phyloP scores from a whole-genome alignment of 2,797 vertebrate genomes.

The Phylloscopus collybita region DNA sequence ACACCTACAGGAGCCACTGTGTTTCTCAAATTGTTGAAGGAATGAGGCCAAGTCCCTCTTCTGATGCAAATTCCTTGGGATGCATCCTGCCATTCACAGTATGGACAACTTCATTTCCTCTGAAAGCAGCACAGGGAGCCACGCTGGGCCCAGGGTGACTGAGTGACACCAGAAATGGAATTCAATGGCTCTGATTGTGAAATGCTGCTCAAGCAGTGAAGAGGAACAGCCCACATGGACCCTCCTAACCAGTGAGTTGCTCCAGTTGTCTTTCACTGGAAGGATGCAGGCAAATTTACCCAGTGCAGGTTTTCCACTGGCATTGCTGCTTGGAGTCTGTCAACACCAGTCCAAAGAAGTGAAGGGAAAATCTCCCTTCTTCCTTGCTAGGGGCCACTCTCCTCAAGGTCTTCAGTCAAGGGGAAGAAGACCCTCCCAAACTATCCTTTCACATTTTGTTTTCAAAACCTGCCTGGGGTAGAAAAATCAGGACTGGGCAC shows the following conservation, averaged over 20 bases:
- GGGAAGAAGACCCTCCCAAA: neutral
- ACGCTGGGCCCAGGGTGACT: neutral
- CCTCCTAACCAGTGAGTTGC: neutral
- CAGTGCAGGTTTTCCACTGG: neutral
- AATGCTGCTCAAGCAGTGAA: neutral
- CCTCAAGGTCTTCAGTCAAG: neutral
- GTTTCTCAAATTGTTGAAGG: constrained; percentile 24
- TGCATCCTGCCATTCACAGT: neutral
- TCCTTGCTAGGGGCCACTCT: neutral
- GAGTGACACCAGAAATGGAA: constrained; percentile 20
- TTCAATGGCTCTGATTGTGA: constrained; percentile 22
- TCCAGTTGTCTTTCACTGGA: neutral
- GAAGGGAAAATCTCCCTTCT: neutral
- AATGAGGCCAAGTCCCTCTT: constrained; percentile 44
- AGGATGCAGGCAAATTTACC: neutral
- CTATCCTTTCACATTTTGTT: neutral
- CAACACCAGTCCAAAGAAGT: neutral
- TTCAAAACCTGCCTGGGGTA: constrained; percentile 22
- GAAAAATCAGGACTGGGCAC: neutral
- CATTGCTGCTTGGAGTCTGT: neutral
- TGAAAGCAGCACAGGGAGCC: constrained; percentile 34
- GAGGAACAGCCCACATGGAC: neutral
- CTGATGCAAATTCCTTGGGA: constrained; percentile 50
- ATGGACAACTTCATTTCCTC: constrained; percentile 25
- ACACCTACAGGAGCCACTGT: neutral